phyloP scores from a whole-genome alignment of 1,140 invertebrate species.

The Periplaneta americana region DNA sequence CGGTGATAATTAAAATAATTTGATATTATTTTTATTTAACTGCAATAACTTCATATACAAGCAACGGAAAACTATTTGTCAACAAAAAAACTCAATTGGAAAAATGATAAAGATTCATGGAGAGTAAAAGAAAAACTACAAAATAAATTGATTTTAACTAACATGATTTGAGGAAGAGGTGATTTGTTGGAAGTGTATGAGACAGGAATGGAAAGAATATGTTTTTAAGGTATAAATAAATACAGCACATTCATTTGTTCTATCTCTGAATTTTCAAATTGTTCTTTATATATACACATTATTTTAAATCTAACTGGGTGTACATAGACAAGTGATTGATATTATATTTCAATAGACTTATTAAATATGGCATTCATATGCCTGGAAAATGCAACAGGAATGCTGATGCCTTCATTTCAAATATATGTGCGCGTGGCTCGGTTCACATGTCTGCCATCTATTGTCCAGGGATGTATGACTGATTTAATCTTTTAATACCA shows the following conservation, averaged over 20 bases:
- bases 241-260: background rate
- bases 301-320: slow-evolving; percentile 5
- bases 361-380: background rate
- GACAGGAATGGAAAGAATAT: too few relatives aligned
- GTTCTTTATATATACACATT: slow-evolving; percentile 8
- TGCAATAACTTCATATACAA: too few relatives aligned
- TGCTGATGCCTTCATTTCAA: background rate
- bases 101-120: too few relatives aligned
- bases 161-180: too few relatives aligned
- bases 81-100: too few relatives aligned
- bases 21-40: too few relatives aligned
- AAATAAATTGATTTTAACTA: too few relatives aligned
- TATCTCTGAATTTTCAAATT: slow-evolving; percentile 1
- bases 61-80: too few relatives aligned
- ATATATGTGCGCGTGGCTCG: slow-evolving; percentile 1
- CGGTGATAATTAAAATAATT: too few relatives aligned
- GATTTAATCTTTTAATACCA: background rate
- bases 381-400: background rate
- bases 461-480: background rate
- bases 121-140: too few relatives aligned
- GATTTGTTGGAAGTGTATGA: too few relatives aligned
- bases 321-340: slow-evolving; percentile 1
- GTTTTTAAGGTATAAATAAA: background rate
- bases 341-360: background rate
- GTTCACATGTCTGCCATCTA: background rate